Conservation (phyloP, 2,113 vertebrate genomes). For the Plotosus lineatus region DNA sequence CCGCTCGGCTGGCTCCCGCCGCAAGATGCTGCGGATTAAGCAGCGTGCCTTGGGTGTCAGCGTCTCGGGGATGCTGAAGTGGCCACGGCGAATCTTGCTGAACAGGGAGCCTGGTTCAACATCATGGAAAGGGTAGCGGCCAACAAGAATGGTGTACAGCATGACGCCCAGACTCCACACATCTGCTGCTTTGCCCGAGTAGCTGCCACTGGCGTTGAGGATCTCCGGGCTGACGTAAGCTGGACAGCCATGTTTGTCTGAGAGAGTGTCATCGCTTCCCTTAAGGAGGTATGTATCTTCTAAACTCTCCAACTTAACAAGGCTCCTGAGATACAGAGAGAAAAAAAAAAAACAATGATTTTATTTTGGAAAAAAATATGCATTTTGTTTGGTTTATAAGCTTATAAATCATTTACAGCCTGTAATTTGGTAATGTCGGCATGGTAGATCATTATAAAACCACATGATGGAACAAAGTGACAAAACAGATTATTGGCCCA, state of each 20-base stretch:
- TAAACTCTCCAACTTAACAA: constrained; percentile 95
- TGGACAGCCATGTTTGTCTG: constrained; percentile 98
- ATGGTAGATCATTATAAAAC: constrained; percentile 25
- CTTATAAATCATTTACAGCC: background rate
- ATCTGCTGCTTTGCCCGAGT: constrained; percentile 97
- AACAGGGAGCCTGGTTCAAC: constrained; percentile 96
- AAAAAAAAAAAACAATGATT: background rate
- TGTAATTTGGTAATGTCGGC: background rate
- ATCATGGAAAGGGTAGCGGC: constrained; percentile 98
- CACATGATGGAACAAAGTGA: constrained; percentile 23
- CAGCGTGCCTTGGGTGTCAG: constrained; percentile 97
- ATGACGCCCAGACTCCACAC: constrained; percentile 99
- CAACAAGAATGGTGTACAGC: constrained; percentile 98
- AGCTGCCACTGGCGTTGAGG: constrained; percentile 96
- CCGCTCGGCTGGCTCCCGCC: constrained; percentile 91
- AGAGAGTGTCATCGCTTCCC: constrained; percentile 90
- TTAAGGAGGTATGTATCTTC: constrained; percentile 95
- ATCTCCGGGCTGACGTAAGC: constrained; percentile 99
- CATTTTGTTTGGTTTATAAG: background rate
- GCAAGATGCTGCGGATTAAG: constrained; percentile 96
- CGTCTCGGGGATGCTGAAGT: constrained; percentile 98
- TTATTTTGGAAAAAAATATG: background rate
- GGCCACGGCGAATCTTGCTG: constrained; percentile 97
- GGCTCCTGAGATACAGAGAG: constrained; percentile 72
- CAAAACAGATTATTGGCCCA: constrained; percentile 31